phyloP scores from a whole-genome alignment of 2,888 invertebrate genomes.

The Seira musarum region DNA sequence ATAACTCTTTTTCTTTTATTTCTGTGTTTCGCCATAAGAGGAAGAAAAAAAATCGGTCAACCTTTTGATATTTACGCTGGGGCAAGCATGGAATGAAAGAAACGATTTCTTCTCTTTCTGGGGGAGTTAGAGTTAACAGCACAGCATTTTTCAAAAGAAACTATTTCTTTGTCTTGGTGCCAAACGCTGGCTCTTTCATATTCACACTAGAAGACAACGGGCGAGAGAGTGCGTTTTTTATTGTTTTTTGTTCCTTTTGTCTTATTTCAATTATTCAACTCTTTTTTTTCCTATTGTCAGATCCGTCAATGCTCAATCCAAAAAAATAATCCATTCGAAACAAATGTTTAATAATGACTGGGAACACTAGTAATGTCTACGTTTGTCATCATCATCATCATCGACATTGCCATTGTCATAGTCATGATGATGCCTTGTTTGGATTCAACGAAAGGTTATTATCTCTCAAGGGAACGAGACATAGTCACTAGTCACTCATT shows the following conservation, averaged over 20 bases:
- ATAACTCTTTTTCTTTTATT: conserved; percentile 8
- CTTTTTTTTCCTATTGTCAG: not conserved
- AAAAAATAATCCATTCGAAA: no score
- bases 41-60: conserved; percentile 34
- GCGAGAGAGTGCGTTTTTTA: not conserved
- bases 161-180: not conserved
- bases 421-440: no score
- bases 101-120: not conserved
- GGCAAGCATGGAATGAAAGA: conserved; percentile 17
- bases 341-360: no score
- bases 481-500: no score
- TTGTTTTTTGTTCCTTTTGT: not conserved
- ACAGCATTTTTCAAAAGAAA: not conserved
- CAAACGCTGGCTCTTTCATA: not conserved
- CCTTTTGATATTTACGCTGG: conserved; percentile 43
- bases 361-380: no score
- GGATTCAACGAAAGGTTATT: no score
- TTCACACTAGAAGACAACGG: no score
- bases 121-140: not conserved
- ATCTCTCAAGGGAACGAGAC: no score
- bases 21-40: not conserved
- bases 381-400: no score
- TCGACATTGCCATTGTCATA: no score
- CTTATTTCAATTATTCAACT: conserved; percentile 7
- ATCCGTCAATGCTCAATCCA: no score